Conservation (phyloP, 2,888 invertebrate species). For the Leptopterna dolabrata region DNA sequence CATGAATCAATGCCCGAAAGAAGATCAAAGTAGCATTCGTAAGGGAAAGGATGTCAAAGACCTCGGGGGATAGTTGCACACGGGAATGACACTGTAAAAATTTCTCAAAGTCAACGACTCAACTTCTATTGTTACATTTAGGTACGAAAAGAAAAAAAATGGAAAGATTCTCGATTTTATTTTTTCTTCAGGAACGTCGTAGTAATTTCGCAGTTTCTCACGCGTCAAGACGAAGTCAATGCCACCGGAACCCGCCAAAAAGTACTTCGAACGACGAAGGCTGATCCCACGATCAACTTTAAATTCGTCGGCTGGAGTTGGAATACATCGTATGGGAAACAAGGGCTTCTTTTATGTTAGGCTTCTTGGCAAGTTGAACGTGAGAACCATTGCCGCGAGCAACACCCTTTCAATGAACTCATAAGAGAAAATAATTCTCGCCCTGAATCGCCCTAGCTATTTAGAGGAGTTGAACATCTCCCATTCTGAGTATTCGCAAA, state of each 20-base stretch:
- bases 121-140: background rate
- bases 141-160: background rate
- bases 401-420: background rate
- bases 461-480: no score
- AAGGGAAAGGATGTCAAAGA: background rate
- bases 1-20: no score
- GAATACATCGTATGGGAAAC: background rate
- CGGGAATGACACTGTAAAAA: background rate
- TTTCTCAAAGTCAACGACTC: background rate
- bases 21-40: no score
- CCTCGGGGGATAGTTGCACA: background rate
- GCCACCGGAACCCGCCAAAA: background rate
- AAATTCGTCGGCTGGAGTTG: background rate
- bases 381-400: background rate
- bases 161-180: background rate
- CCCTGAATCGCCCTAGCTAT: no score
- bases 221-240: background rate
- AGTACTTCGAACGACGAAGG: conserved; percentile 20
- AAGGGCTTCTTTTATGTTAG: background rate
- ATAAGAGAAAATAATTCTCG: no score
- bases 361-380: background rate
- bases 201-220: background rate
- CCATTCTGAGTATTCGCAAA: no score
- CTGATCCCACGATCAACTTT: conserved; percentile 40
- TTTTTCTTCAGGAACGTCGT: background rate